Evolutionary conservation across 1,140 invertebrate genomes (phyloP).

Genomic region (Drosophila lacteicornis): DNA sequence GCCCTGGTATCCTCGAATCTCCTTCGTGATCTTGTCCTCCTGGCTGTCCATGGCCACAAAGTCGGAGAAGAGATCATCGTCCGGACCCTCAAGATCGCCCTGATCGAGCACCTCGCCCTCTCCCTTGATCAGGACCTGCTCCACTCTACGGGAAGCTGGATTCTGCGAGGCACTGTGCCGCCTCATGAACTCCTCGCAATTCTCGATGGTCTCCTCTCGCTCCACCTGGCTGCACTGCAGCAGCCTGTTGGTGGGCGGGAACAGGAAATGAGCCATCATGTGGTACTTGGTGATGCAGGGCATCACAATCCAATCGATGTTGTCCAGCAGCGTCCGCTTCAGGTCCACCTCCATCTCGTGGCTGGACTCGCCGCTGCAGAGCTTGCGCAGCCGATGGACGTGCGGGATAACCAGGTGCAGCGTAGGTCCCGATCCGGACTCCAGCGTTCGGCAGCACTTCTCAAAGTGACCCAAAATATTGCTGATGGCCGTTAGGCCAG

Average conservation of each 20-base stretch:
- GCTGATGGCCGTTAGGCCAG: constrained; percentile 1
- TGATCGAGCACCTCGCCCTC: constrained; percentile 4
- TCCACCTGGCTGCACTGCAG: constrained; percentile 29
- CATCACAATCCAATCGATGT: constrained; percentile 11
- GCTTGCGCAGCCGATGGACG: constrained; percentile 28
- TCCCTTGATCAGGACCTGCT: constrained; percentile 6
- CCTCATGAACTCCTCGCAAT: constrained; percentile 24
- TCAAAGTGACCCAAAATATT: constrained; percentile 19
- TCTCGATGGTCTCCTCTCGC: constrained; percentile 23
- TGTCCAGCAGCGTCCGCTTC: not conserved
- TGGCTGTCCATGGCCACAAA: constrained; percentile 14
- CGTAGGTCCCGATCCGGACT: constrained; percentile 8
- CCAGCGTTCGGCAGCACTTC: constrained; percentile 23
- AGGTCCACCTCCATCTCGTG: not conserved
- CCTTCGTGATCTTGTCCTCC: constrained; percentile 20
- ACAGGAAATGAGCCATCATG: constrained; percentile 42
- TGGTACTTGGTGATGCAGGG: constrained; percentile 27
- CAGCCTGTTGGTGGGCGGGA: constrained; percentile 45
- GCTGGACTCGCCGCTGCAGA: constrained; percentile 1
- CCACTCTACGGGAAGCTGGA: not conserved
- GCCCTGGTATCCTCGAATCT: constrained; percentile 24
- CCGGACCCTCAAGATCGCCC: not conserved
- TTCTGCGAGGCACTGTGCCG: not conserved
- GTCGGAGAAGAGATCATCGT: constrained; percentile 42
- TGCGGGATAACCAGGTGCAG: constrained; percentile 41